These are phyloP conservation scores for Sinhomidia bicolor DNA, from an alignment of 2,888 invertebrate species.

Conservation along the genomic window DNA sequence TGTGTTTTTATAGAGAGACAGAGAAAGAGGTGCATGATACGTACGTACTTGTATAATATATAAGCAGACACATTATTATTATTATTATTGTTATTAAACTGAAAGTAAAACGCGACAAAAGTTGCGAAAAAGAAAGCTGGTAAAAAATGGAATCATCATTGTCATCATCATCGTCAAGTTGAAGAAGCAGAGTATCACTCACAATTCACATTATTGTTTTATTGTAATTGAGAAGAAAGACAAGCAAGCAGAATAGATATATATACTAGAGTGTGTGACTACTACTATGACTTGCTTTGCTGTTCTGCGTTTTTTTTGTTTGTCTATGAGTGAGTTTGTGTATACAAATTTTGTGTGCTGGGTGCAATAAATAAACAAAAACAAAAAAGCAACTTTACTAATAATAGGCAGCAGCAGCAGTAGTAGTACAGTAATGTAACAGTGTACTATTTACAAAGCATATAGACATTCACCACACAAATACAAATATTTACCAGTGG, in stretches of 20 bases:
- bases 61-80: too few species aligned
- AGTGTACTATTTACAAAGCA: neutral
- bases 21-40: conserved; percentile 20
- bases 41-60: too few species aligned
- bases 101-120: conserved; percentile 16
- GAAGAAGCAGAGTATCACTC: neutral
- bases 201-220: conserved; percentile 24
- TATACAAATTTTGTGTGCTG: conserved; percentile 29
- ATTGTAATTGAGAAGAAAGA: conserved; percentile 64
- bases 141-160: conserved; percentile 3
- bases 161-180: neutral
- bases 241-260: neutral
- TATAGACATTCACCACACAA: too few species aligned
- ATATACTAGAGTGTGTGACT: too few species aligned
- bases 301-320: conserved; percentile 38
- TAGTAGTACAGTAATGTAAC: too few species aligned
- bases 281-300: too few species aligned
- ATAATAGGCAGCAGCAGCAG: neutral
- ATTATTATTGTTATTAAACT: conserved; percentile 3
- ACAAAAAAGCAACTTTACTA: conserved; percentile 30
- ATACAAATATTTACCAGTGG: conserved; percentile 48
- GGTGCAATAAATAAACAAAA: conserved; percentile 65
- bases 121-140: conserved; percentile 31
- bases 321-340: neutral
- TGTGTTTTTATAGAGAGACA: too few species aligned